Evolutionary conservation across 2,797 vertebrate species (phyloP).

Genomic region (Erithacus rubecula): DNA sequence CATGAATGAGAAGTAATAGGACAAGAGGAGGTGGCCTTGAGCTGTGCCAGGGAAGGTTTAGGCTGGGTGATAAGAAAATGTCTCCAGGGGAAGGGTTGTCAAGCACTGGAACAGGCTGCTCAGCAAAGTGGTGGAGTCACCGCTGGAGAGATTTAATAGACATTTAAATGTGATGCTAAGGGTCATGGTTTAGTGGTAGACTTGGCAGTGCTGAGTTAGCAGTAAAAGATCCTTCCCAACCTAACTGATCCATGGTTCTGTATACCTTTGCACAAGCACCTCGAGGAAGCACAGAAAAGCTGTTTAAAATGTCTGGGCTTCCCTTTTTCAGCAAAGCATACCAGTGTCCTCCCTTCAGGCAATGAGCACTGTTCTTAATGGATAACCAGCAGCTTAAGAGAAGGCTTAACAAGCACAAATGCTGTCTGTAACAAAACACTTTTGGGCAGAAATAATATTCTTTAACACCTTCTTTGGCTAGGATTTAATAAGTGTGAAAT

Average conservation of each 20-base stretch:
- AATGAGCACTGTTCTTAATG: background rate
- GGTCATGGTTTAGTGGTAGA: too few species aligned
- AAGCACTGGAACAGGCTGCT: background rate
- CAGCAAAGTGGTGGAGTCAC: background rate
- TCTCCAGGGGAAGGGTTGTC: background rate
- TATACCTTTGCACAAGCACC: background rate
- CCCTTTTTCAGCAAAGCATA: background rate
- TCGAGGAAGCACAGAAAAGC: background rate
- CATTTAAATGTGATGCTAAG: background rate
- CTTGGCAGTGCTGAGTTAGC: background rate
- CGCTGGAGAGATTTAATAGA: background rate
- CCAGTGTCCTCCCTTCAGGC: background rate
- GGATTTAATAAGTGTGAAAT: slow-evolving; percentile 61
- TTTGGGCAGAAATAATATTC: slow-evolving; percentile 34
- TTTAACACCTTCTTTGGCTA: slow-evolving; percentile 26
- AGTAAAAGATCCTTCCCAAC: background rate
- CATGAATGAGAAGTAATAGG: background rate
- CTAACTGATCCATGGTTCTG: background rate
- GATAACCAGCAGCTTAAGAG: slow-evolving; percentile 35
- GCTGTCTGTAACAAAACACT: slow-evolving; percentile 26
- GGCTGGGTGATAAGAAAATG: background rate
- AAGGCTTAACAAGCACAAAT: slow-evolving; percentile 42
- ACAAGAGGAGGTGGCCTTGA: background rate
- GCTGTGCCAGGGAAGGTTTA: background rate
- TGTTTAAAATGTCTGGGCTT: background rate